Base-by-base conservation (phyloP, 2,113 vertebrate genomes). In the Carassius auratus region DNA sequence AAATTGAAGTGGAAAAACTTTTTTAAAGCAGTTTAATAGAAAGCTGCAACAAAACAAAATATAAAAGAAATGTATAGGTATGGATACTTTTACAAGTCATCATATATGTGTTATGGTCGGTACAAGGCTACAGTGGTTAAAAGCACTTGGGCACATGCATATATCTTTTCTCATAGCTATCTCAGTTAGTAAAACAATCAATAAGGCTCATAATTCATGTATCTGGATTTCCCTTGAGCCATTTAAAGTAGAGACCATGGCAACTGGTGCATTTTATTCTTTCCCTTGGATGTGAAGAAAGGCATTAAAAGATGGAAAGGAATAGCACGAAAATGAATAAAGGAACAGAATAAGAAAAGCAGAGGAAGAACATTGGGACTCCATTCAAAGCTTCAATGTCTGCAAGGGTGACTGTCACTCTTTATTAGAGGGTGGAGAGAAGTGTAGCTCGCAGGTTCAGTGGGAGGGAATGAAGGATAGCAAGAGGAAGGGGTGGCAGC, bases 141-240 rank as follows among this genome's bases (percentile, higher is more conserved):
- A 59, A 59, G 57, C 55, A 19, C 55, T 19, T 21, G 0, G 2
- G 6, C 17, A 57, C 55, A 59, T 21, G 57, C 57, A 9, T n/a
- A 61, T 61, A 57, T 57, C 17, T 84, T 87, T 88, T 85, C 76
- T 94, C 92, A 93, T 93, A 94, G 94, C 93, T 93, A 93, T 94
- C 93, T 93, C 89, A 87, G 89, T 94, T 92, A 95, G 94, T 93
- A 94, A 94, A 94, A 93, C 93, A 94, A 92, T 94, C 92, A 94
- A 94, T 95, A 92, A 93, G 90, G 87, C 88, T 91, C 89, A 84
- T 86, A 21, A 94, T 91, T 92, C 90, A 90, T 92, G 91, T 89
- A 92, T 91, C 92, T 90, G 92, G 88, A 88, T 88, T 92, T 88
- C 91, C 91, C 90, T 91, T 92, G 91, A 88, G 90, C 90, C 62